Conservation (phyloP, 1,140 invertebrate genomes). For the Brachystomella parvula region DNA sequence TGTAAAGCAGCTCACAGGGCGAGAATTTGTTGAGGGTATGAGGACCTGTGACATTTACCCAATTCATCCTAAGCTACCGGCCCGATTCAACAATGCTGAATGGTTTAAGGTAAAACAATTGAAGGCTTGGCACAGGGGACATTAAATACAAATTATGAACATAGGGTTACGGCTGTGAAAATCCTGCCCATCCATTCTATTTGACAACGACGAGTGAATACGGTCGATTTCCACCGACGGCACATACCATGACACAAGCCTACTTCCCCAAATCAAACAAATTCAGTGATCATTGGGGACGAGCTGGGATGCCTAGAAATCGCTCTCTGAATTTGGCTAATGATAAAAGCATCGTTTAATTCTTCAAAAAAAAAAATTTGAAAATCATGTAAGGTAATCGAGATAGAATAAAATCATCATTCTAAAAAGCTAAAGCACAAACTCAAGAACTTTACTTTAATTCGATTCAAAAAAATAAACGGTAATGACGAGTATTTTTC, state of each 20-base stretch:
- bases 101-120: constrained; percentile 29
- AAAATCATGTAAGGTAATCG: too few relatives aligned
- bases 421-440: too few relatives aligned
- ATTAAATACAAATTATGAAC: not conserved
- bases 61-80: constrained; percentile 24
- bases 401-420: too few relatives aligned
- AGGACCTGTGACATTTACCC: constrained; percentile 35
- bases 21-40: constrained; percentile 32
- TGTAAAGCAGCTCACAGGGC: constrained; percentile 27
- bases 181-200: constrained; percentile 35
- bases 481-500: too few relatives aligned
- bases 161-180: constrained; percentile 36
- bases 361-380: too few relatives aligned
- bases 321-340: constrained; percentile 27
- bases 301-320: constrained; percentile 33
- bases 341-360: constrained; percentile 4
- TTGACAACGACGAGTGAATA: constrained; percentile 34
- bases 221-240: constrained; percentile 37
- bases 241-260: constrained; percentile 37
- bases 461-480: too few relatives aligned
- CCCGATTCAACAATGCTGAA: constrained; percentile 30
- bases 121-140: not conserved
- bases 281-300: constrained; percentile 28
- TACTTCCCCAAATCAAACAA: constrained; percentile 31
- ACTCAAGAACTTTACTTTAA: too few relatives aligned